Evolutionary conservation across 2,113 vertebrate genomes (phyloP).

Genomic region (Neopipo cinnamomea): DNA sequence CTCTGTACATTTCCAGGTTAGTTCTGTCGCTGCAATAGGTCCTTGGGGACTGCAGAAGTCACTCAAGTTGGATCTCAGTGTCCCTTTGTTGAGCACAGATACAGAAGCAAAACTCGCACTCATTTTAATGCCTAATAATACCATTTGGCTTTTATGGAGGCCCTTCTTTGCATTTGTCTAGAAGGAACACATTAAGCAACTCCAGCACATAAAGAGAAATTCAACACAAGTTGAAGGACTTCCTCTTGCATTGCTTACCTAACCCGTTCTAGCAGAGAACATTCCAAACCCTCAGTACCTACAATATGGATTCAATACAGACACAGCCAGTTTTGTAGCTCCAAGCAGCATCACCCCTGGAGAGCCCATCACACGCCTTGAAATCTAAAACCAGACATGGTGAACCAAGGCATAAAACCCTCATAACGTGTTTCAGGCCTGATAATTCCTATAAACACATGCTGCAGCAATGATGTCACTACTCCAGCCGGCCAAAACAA

Average conservation of each 20-base stretch:
- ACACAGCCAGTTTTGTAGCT: background rate
- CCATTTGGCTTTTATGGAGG: background rate
- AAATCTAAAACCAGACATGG: background rate
- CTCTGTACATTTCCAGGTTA: background rate
- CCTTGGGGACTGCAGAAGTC: background rate
- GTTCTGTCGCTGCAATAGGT: background rate
- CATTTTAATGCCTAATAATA: background rate
- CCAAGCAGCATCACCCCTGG: background rate
- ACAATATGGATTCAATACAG: background rate
- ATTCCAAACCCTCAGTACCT: background rate
- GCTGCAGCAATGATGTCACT: conserved; percentile 4
- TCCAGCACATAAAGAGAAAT: background rate
- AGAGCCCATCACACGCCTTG: background rate
- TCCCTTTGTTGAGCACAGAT: background rate
- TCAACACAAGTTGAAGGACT: background rate
- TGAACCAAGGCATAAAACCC: background rate
- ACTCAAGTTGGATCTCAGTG: accelerated
- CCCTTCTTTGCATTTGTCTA: background rate
- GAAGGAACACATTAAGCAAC: background rate
- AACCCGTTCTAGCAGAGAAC: background rate
- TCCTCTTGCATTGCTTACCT: background rate
- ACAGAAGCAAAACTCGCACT: background rate
- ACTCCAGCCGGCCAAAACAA: background rate
- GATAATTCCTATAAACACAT: background rate
- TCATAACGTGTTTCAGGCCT: background rate